Conservation (phyloP, 37 sponge, comb jelly and placozoan genomes). For the Oopsacas minuta region DNA sequence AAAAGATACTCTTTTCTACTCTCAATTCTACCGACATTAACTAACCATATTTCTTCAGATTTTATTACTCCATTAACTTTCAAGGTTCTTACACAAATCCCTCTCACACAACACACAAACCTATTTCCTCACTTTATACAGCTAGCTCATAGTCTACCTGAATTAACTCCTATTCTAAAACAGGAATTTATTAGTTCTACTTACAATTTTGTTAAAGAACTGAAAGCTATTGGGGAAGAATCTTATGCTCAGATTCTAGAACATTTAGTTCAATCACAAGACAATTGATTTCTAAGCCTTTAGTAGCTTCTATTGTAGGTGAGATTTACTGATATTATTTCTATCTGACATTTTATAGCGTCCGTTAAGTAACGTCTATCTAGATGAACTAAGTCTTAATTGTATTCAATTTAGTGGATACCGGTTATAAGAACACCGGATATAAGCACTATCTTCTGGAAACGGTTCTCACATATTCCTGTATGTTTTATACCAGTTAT, state of each 20-base stretch:
- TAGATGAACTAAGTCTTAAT: too few relatives aligned
- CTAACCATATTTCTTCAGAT: background rate
- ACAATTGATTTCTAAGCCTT: too few relatives aligned
- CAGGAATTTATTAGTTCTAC: background rate
- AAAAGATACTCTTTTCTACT: background rate
- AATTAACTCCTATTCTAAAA: background rate
- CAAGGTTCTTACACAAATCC: background rate
- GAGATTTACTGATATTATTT: too few relatives aligned
- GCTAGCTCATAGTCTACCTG: background rate
- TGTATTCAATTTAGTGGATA: too few relatives aligned
- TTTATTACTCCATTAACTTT: background rate
- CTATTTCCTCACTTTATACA: background rate
- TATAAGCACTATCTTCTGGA: too few relatives aligned
- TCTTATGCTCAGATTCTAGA: conserved; percentile 1
- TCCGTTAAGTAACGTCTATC: too few relatives aligned
- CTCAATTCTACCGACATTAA: background rate
- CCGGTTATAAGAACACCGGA: too few relatives aligned
- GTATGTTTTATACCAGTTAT: too few relatives aligned
- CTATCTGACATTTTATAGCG: too few relatives aligned
- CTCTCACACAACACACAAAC: background rate
- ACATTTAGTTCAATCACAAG: background rate
- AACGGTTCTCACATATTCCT: too few relatives aligned
- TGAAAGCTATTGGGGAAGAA: background rate
- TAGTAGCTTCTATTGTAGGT: too few relatives aligned
- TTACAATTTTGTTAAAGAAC: background rate